A percentile compares a stretch with the other conserved stretches of the same genome.
These are phyloP conservation scores for Deilephila elpenor DNA, from an alignment of 2,888 invertebrate genomes.

Conservation along the genomic window DNA sequence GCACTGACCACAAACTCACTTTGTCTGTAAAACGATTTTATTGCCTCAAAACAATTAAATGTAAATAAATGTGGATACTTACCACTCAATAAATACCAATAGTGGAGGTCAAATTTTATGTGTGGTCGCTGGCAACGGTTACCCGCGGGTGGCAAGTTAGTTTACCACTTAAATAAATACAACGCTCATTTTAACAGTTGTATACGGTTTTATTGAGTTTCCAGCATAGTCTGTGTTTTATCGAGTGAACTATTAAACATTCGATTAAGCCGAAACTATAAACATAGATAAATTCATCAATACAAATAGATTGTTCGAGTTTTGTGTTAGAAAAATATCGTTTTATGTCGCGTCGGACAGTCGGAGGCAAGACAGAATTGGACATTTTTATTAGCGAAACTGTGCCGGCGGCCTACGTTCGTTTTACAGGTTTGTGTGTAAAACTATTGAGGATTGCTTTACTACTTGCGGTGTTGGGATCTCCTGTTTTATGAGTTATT, in stretches of 20 bases:
- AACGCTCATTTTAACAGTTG: slow-evolving; percentile 59
- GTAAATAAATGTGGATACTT: slow-evolving; percentile 40
- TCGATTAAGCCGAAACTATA: slow-evolving; percentile 67
- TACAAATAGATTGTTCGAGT: slow-evolving; percentile 53
- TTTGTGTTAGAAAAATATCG: slow-evolving; percentile 50
- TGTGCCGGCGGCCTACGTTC: slow-evolving; percentile 10
- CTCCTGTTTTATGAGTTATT: slow-evolving; percentile 1
- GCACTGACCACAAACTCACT: slow-evolving; percentile 28
- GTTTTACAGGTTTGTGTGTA: slow-evolving; percentile 21
- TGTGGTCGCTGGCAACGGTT: slow-evolving; percentile 65
- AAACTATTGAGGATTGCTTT: slow-evolving; percentile 19
- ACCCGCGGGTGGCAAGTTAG: slow-evolving; percentile 61
- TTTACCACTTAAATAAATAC: slow-evolving; percentile 81
- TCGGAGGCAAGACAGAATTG: slow-evolving; percentile 39
- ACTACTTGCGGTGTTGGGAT: neutral
- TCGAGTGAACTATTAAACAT: slow-evolving; percentile 60
- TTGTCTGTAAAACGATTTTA: slow-evolving; percentile 25
- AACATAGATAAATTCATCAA: slow-evolving; percentile 81
- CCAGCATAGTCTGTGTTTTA: slow-evolving; percentile 72
- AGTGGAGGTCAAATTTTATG: slow-evolving; percentile 61
- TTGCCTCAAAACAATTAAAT: slow-evolving; percentile 40
- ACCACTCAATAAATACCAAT: slow-evolving; percentile 44
- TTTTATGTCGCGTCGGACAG: slow-evolving; percentile 38
- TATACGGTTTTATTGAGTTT: slow-evolving; percentile 74
- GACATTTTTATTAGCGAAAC: slow-evolving; percentile 34